Percentiles rank a stretch among this genome's conserved stretches.
Evolutionary conservation across 2,797 vertebrate genomes (phyloP).

Genomic region (Neosilurus mollespiculum): DNA sequence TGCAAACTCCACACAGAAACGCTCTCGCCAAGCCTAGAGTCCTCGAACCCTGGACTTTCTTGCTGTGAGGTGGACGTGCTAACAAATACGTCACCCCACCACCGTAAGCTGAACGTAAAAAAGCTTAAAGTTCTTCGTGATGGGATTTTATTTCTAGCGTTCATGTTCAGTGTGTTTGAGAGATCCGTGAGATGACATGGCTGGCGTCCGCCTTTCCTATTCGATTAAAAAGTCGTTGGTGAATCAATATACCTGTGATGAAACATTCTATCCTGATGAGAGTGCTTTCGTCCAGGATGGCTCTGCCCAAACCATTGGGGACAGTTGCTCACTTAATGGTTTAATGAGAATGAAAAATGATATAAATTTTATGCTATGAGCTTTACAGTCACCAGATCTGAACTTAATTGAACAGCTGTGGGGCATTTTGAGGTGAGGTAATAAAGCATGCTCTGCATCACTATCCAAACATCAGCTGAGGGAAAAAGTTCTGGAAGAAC

Average conservation of each 20-base stretch:
- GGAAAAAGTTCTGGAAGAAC: background rate
- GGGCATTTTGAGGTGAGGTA: background rate
- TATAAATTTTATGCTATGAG: background rate
- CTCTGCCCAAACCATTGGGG: background rate
- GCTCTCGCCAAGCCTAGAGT: too few species aligned
- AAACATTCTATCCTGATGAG: background rate
- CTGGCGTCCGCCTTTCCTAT: background rate
- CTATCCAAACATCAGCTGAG: background rate
- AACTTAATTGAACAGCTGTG: background rate
- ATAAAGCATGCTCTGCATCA: background rate
- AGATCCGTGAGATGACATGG: background rate
- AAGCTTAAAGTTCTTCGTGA: background rate
- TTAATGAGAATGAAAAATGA: background rate
- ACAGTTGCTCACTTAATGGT: background rate
- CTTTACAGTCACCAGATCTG: background rate
- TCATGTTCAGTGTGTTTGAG: background rate
- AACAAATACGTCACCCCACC: too few species aligned
- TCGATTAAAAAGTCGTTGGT: background rate
- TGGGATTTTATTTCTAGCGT: background rate
- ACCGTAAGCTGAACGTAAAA: background rate
- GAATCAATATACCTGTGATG: background rate
- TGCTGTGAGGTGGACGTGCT: too few species aligned
- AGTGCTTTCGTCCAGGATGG: background rate
- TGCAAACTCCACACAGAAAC: too few species aligned
- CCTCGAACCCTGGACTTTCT: too few species aligned